Evolutionary conservation across 2,888 invertebrate species (phyloP).

Genomic region (Eilema sororculum): DNA sequence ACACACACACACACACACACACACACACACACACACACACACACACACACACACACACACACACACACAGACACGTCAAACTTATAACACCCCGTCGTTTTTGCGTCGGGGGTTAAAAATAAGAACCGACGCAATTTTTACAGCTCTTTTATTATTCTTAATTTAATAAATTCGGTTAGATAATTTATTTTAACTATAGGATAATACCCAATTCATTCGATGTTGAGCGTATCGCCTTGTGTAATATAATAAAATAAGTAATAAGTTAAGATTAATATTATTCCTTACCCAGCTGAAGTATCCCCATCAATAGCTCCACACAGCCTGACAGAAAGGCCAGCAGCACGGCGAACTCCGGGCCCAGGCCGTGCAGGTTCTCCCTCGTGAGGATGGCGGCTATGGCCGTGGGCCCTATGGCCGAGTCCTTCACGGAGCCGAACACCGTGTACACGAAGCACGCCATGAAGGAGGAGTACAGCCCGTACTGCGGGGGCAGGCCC

Average conservation of each 20-base stretch:
- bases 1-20: too few relatives aligned
- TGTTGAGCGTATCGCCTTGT: background rate
- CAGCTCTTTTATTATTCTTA: too few relatives aligned
- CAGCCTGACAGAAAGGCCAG: constrained; percentile 91
- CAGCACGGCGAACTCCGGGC: constrained; percentile 91
- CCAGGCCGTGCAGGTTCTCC: constrained; percentile 90
- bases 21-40: too few relatives aligned
- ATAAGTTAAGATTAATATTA: background rate
- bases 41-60: too few relatives aligned
- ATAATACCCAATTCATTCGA: too few relatives aligned
- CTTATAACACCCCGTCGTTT: too few relatives aligned
- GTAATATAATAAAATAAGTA: background rate
- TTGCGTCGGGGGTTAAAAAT: too few relatives aligned
- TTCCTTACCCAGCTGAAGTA: constrained; percentile 90
- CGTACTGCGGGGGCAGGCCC: constrained; percentile 92
- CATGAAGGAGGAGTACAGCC: constrained; percentile 97
- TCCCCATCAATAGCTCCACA: constrained; percentile 90
- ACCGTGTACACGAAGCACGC: constrained; percentile 96
- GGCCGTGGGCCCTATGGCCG: constrained; percentile 94
- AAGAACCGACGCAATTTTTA: too few relatives aligned
- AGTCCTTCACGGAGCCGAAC: constrained; percentile 91
- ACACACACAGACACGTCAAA: too few relatives aligned
- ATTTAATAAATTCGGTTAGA: too few relatives aligned
- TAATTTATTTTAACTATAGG: too few relatives aligned
- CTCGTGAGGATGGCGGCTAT: constrained; percentile 93